Evolutionary conservation across 2,113 vertebrate species (phyloP).

Genomic region (Phaethornis superciliosus): DNA sequence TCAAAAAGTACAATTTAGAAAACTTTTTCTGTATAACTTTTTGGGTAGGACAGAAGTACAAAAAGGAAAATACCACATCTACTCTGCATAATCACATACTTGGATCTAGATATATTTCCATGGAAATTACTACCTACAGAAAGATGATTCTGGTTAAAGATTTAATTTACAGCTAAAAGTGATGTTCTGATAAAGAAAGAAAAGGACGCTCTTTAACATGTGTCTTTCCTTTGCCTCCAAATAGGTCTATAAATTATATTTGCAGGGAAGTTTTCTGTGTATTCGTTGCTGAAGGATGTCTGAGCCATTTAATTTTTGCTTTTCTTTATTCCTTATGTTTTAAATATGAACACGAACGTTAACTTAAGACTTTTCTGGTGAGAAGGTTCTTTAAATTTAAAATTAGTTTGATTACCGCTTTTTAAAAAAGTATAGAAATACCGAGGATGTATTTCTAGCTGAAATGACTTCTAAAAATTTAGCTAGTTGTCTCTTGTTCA

Average conservation of each 20-base stretch:
- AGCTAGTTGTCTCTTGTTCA: neutral
- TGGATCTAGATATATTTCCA: neutral
- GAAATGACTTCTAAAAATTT: neutral
- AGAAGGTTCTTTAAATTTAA: neutral
- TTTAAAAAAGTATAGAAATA: neutral
- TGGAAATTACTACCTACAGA: neutral
- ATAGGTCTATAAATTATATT: neutral
- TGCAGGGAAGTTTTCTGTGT: neutral
- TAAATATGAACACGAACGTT: neutral
- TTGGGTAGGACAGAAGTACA: neutral
- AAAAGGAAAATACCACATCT: neutral
- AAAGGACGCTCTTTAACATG: too few species aligned
- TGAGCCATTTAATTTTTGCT: neutral
- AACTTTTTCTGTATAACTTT: neutral
- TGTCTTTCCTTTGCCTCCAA: neutral
- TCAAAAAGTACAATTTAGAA: neutral
- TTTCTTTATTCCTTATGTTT: neutral
- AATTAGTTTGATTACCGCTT: neutral
- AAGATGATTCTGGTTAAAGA: neutral
- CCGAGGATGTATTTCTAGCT: neutral
- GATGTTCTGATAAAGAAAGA: neutral
- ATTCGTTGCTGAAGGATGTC: neutral
- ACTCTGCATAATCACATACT: neutral
- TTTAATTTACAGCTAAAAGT: neutral
- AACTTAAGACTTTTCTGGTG: neutral